phyloP scores from a whole-genome alignment of 2,113 vertebrate species.

The Saccopteryx bilineata region DNA sequence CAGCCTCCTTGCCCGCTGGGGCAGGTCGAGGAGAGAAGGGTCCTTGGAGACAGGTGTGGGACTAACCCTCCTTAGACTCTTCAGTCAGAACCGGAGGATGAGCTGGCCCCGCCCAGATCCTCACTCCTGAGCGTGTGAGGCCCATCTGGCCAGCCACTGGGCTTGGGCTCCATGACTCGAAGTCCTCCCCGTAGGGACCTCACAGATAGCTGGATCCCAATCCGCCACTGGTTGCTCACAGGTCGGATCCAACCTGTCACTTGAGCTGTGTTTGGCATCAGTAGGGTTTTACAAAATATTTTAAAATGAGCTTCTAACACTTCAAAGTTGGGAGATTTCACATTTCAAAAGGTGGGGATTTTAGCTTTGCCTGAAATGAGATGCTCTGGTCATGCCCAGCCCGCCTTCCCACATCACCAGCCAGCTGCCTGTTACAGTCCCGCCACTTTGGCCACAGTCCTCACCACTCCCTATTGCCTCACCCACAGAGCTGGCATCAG shows the following conservation, averaged over 20 bases:
- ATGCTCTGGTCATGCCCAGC: fast-evolving
- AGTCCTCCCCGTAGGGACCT: not conserved
- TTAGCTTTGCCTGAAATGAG: not conserved
- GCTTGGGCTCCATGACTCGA: not conserved
- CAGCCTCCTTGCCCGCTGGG: not conserved
- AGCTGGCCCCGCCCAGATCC: not conserved
- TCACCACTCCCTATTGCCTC: not conserved
- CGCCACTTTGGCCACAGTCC: fast-evolving
- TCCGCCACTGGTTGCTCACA: not conserved
- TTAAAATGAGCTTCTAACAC: not conserved
- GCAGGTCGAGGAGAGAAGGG: not conserved
- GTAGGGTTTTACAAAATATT: not conserved
- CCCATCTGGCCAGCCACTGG: not conserved
- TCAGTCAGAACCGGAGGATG: not conserved
- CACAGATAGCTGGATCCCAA: not conserved
- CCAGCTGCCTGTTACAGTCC: not conserved
- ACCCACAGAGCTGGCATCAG: fast-evolving
- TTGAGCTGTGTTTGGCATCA: not conserved
- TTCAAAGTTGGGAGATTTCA: not conserved
- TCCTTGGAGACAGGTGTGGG: not conserved
- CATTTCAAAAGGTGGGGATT: not conserved
- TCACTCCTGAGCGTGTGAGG: not conserved
- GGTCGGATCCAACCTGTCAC: not conserved
- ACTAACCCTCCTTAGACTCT: not conserved
- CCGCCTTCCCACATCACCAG: not conserved